phyloP scores from a whole-genome alignment of 2,113 vertebrate species.

The Crotalus tigris region DNA sequence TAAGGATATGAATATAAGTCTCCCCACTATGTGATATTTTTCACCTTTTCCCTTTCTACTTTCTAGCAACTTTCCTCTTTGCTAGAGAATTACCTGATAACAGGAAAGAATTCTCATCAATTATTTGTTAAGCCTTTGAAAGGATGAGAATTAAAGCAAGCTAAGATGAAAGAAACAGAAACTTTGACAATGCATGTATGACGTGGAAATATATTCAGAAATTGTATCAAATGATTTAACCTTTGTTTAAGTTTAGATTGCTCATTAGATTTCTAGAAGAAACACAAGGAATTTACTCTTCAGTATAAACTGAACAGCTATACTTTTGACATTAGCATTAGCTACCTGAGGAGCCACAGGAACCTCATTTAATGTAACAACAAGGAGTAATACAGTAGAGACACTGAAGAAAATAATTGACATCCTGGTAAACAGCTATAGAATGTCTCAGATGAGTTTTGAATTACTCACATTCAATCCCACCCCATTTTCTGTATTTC shows the following conservation, averaged over 20 bases:
- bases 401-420: neutral
- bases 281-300: neutral
- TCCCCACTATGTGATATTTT: neutral
- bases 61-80: neutral
- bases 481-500: neutral
- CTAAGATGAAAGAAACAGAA: constrained; percentile 5
- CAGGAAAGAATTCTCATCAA: neutral
- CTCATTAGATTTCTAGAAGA: constrained; percentile 9
- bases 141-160: neutral
- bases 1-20: neutral
- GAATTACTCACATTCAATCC: neutral
- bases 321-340: neutral
- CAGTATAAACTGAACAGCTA: neutral
- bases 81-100: neutral
- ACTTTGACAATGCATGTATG: constrained; percentile 35
- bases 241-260: neutral
- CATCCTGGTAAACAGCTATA: neutral
- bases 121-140: neutral
- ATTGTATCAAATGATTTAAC: constrained; percentile 7
- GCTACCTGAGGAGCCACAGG: neutral
- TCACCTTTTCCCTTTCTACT: neutral
- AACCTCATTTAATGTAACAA: neutral
- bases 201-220: constrained; percentile 15
- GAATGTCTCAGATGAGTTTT: neutral
- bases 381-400: neutral